A percentile compares a stretch with the other conserved stretches of the same genome.
Conservation (phyloP, 2,888 invertebrate species). For the Cancer borealis region DNA sequence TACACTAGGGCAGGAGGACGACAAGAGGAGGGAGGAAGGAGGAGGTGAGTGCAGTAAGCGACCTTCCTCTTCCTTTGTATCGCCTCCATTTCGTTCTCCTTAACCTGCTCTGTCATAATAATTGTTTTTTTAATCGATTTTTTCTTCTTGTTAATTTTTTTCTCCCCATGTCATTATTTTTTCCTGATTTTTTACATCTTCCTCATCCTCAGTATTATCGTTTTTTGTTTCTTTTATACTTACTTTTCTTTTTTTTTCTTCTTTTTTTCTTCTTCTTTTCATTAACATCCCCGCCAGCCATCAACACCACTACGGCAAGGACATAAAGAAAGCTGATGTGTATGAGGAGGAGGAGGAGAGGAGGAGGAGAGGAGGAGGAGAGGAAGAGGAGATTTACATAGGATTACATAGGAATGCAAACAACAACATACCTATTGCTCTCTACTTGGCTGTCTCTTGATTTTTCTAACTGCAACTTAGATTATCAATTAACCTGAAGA, state of each 20-base stretch:
- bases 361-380: too few species aligned
- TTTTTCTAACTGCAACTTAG: too few species aligned
- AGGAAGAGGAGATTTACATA: not conserved
- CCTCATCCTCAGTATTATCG: not conserved
- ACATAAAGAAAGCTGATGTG: too few species aligned
- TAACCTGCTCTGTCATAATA: not conserved
- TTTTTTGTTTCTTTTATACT: too few species aligned
- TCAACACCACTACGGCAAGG: not conserved
- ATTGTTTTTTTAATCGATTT: not conserved
- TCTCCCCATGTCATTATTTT: not conserved
- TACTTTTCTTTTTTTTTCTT: too few species aligned
- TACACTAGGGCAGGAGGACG: slow-evolving; percentile 17
- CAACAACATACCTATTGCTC: too few species aligned
- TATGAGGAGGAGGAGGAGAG: too few species aligned
- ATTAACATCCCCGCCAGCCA: not conserved
- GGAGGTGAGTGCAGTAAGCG: not conserved
- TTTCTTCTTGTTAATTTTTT: not conserved
- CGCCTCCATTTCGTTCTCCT: not conserved
- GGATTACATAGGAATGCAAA: too few species aligned
- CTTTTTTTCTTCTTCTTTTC: not conserved
- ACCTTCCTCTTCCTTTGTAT: not conserved
- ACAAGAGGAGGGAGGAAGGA: not conserved
- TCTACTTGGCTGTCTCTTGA: too few species aligned
- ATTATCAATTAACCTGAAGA: too few species aligned
- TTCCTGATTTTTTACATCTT: not conserved